Base-by-base conservation (phyloP, 2,797 vertebrate species). In the Dipus sagitta region DNA sequence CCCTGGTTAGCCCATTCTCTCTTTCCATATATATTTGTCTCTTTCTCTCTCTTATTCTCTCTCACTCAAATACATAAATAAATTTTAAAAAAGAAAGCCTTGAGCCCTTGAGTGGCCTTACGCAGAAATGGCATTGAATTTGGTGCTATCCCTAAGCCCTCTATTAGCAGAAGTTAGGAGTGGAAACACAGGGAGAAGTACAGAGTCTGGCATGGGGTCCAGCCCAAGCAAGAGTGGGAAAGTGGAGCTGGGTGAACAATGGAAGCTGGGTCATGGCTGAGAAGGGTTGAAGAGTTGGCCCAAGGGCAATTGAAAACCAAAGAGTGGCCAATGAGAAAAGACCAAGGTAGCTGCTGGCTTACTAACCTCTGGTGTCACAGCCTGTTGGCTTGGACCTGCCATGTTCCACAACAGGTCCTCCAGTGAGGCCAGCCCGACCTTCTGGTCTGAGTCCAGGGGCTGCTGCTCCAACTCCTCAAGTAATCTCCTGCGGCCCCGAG, bases 381-480 rank as follows among this genome's bases (percentile, higher is more conserved):
- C 10, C 32, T 71, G 62, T 23, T 78, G 86, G 47, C 77, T 92
- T 0, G 28, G 91, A 28, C 30, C 20, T 58, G 83, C 18, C 32
- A 21, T 11, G 21, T 54, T 95, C 83, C 86, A 72, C 42, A 82
- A 68, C 2, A 75, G 91, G 42, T 96, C 64, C 34, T 92, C 26
- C 47, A 47, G 14, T 0, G 78, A 71, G 12, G 65, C 34, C 3
- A 68, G 71, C 8, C 18, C 23, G 21, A 38, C 14, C 0, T 47
- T 1, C 0, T 47, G 75, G 4, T 21, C 86, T 0, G 12, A 38
- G 20, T 38, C 72, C 64, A 62, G 71, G 18, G 24, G 13, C 14
- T 94, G 38, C 52, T 62, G 82, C 32, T 76, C 52, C 24, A n/a
- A 32, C 18, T 76, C 58, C 13, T 78, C 0, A 0, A 60, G 72